phyloP scores from a whole-genome alignment of 1,140 invertebrate genomes.

The Drosophila littoralis region DNA sequence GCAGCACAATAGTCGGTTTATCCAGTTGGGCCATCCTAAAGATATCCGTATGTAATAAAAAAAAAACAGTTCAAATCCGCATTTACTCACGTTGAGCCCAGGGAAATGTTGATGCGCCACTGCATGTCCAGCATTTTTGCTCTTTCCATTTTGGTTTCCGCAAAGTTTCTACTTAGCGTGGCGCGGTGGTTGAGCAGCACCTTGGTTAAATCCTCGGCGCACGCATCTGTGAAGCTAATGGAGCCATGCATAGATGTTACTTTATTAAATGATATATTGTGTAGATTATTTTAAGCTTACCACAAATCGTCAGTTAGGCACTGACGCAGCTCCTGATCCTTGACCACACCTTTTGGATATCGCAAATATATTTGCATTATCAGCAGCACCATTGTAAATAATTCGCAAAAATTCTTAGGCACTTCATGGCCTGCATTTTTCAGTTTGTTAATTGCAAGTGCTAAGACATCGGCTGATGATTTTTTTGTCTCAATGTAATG shows the following conservation, averaged over 20 bases:
- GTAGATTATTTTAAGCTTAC: slow-evolving; percentile 32
- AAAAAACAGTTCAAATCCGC: background rate
- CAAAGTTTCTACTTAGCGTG: slow-evolving; percentile 74
- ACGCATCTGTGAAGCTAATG: slow-evolving; percentile 70
- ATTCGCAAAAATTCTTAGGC: slow-evolving; percentile 80
- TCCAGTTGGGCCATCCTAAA: slow-evolving; percentile 54
- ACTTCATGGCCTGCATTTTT: slow-evolving; percentile 76
- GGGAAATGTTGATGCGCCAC: slow-evolving; percentile 82
- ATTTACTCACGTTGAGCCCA: slow-evolving; percentile 60
- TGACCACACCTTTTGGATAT: slow-evolving; percentile 73
- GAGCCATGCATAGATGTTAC: background rate
- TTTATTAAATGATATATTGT: slow-evolving; percentile 7
- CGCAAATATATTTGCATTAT: slow-evolving; percentile 82
- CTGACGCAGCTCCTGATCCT: slow-evolving; percentile 75
- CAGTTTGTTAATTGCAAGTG: slow-evolving; percentile 80
- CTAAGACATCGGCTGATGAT: slow-evolving; percentile 76
- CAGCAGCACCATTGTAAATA: slow-evolving; percentile 75
- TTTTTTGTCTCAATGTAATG: slow-evolving; percentile 81
- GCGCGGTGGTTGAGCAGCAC: slow-evolving; percentile 77
- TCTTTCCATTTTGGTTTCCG: slow-evolving; percentile 74
- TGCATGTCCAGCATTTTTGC: slow-evolving; percentile 75
- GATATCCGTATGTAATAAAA: too few species aligned
- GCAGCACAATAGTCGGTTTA: slow-evolving; percentile 76
- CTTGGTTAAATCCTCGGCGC: slow-evolving; percentile 76
- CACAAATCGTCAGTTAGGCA: slow-evolving; percentile 73